phyloP scores from a whole-genome alignment of 2,888 invertebrate species.

The Cataglyphis albicans region DNA sequence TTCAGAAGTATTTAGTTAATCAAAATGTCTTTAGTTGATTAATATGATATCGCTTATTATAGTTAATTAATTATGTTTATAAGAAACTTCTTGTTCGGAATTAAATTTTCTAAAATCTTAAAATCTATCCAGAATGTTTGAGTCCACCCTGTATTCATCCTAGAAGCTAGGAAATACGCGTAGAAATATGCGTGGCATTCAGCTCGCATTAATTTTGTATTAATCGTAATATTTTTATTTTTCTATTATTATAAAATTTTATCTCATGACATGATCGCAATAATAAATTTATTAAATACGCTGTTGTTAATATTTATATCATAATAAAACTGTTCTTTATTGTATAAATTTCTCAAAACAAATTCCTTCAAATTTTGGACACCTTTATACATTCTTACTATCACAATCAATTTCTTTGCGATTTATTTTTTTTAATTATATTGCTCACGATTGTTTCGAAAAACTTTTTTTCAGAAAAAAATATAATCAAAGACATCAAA shows the following conservation, averaged over 20 bases:
- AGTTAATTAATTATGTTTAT: not conserved
- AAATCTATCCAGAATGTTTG: no score
- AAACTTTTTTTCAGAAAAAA: constrained; percentile 87
- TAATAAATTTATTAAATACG: not conserved
- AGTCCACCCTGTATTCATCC: not conserved
- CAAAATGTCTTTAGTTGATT: not conserved
- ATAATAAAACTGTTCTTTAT: not conserved
- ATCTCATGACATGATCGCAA: not conserved
- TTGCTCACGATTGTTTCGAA: constrained; percentile 90
- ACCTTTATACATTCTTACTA: constrained; percentile 86
- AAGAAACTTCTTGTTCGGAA: no score
- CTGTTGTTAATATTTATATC: not conserved
- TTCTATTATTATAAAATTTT: not conserved
- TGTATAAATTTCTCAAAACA: not conserved
- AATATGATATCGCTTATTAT: not conserved
- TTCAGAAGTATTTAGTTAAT: not conserved
- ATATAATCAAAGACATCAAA: constrained; percentile 76
- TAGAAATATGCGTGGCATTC: not conserved
- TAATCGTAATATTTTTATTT: not conserved
- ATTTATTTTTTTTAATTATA: constrained; percentile 91
- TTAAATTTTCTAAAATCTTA: no score
- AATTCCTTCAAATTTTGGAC: not conserved
- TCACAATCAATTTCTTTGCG: constrained; percentile 89
- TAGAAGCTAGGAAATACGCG: not conserved
- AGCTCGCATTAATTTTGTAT: not conserved